Conservation (phyloP, 2,797 vertebrate species). For the Euthynnus affinis region DNA sequence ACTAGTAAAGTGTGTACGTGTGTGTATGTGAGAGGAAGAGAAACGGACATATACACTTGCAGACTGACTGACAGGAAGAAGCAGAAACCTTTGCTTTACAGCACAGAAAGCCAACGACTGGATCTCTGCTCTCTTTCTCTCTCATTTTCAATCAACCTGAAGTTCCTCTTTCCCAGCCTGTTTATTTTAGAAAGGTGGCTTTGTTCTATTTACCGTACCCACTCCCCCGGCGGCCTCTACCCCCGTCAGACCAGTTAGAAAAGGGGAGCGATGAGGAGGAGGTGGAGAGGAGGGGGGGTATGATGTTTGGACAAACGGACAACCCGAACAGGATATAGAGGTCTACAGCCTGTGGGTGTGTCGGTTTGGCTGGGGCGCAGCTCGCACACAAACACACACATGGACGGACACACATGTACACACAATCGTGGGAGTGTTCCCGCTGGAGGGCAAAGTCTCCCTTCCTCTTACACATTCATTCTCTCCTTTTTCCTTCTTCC, state of each 20-base stretch:
- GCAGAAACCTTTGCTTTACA: slow-evolving; percentile 40
- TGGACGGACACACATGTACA: slow-evolving; percentile 38
- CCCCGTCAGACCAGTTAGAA: slow-evolving; percentile 76
- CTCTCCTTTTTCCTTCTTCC: slow-evolving; percentile 67
- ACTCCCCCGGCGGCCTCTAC: slow-evolving; percentile 68
- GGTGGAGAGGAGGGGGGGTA: slow-evolving; percentile 28
- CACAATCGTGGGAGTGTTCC: slow-evolving; percentile 83
- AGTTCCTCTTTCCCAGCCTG: slow-evolving; percentile 70
- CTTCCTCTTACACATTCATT: slow-evolving; percentile 82
- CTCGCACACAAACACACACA: slow-evolving; percentile 63
- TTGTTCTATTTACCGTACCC: slow-evolving; percentile 79
- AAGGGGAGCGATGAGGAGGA: slow-evolving; percentile 63
- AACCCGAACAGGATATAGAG: slow-evolving; percentile 87
- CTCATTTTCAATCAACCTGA: slow-evolving; percentile 63
- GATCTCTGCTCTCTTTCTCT: slow-evolving; percentile 41
- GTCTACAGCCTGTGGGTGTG: slow-evolving; percentile 87
- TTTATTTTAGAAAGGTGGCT: slow-evolving; percentile 83
- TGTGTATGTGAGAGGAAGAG: slow-evolving; percentile 16
- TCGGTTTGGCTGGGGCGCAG: slow-evolving; percentile 80
- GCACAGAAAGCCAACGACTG: slow-evolving; percentile 39
- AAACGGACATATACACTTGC: slow-evolving; percentile 23
- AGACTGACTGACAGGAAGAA: slow-evolving; percentile 51
- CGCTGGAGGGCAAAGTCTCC: slow-evolving; percentile 87
- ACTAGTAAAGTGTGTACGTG: slow-evolving; percentile 35
- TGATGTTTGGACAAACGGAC: slow-evolving; percentile 86